A percentile compares a stretch with the other conserved stretches of the same genome.
Evolutionary conservation across 2,113 vertebrate genomes (phyloP).

Genomic region (Oncorhynchus nerka): DNA sequence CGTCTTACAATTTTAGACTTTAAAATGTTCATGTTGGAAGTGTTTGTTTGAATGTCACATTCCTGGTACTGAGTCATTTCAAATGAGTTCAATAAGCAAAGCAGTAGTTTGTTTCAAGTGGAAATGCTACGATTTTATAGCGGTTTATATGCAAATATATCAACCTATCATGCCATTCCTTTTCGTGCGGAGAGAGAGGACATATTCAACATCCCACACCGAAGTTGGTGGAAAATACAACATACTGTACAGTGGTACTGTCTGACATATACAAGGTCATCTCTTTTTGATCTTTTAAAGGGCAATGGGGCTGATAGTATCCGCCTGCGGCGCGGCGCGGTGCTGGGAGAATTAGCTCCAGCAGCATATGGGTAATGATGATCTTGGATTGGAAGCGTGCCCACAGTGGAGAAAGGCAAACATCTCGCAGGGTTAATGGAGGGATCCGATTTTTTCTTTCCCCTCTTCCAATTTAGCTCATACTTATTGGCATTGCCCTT

Average conservation of each 20-base stretch:
- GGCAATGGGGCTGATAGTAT: slow-evolving; percentile 3
- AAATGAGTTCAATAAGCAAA: neutral
- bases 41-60: neutral
- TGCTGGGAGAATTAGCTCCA: slow-evolving; percentile 28
- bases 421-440: slow-evolving; percentile 45
- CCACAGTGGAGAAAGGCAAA: slow-evolving; percentile 10
- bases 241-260: neutral
- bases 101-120: neutral
- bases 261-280: slow-evolving; percentile 8
- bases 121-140: neutral
- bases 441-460: slow-evolving; percentile 28
- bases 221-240: neutral
- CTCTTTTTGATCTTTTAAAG: slow-evolving; percentile 42
- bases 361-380: slow-evolving; percentile 47
- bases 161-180: neutral
- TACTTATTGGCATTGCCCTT: slow-evolving; percentile 63
- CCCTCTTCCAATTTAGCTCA: slow-evolving; percentile 52
- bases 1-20: no score
- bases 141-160: neutral
- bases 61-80: neutral
- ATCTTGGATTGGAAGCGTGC: slow-evolving; percentile 35
- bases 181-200: neutral
- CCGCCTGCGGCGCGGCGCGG: neutral
- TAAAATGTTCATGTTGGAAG: neutral
- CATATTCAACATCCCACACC: neutral